Conservation (phyloP, 2,888 invertebrate genomes). For the Laothoe populi region DNA sequence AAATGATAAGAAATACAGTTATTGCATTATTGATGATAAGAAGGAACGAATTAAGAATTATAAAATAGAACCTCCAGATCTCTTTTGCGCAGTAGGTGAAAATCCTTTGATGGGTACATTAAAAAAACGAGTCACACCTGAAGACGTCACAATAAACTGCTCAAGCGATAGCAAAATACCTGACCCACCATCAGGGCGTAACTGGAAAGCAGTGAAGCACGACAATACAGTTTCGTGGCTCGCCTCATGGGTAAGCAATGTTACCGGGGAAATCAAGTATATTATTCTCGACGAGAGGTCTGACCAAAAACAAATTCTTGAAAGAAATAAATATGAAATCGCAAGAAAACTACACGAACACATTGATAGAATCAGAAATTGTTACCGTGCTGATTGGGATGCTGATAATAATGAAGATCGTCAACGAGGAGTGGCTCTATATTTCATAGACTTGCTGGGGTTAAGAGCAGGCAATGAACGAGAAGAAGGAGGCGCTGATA, state of each 20-base stretch:
- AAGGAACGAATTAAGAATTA: slow-evolving; percentile 1
- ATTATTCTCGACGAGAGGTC: not conserved
- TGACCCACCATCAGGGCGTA: not conserved
- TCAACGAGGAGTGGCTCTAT: not conserved
- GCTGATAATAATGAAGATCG: not conserved
- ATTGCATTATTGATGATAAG: not conserved
- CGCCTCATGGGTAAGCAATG: not conserved
- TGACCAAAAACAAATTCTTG: not conserved
- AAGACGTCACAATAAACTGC: not conserved
- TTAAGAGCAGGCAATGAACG: not conserved
- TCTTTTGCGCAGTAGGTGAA: not conserved
- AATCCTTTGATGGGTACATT: not conserved
- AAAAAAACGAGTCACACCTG: not conserved
- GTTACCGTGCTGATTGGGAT: not conserved
- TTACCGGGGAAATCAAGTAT: not conserved
- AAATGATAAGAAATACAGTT: not conserved
- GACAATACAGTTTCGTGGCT: not conserved
- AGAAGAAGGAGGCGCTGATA: not conserved
- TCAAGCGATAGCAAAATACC: not conserved
- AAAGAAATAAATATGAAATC: not conserved
- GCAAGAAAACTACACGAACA: slow-evolving; percentile 1
- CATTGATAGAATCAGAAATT: not conserved
- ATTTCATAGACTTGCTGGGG: not conserved
- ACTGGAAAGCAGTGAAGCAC: not conserved
- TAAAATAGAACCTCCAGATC: slow-evolving; percentile 1